phyloP scores from a whole-genome alignment of 1,140 invertebrate species.

The Papilio glaucus region DNA sequence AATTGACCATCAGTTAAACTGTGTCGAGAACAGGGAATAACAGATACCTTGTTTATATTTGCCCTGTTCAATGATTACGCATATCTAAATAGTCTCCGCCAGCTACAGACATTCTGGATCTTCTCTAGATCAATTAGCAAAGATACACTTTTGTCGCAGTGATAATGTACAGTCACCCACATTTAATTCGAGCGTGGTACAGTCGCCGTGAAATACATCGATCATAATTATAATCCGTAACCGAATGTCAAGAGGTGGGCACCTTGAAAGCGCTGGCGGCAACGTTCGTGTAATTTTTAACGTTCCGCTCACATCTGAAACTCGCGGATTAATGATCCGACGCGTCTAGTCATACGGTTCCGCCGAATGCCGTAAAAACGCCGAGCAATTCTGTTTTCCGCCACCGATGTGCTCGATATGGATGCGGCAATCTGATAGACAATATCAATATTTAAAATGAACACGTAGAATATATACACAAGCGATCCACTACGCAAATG shows the following conservation, averaged over 20 bases:
- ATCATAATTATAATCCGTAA: constrained; percentile 41
- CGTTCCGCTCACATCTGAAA: constrained; percentile 71
- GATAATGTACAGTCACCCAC: background rate
- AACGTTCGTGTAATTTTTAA: constrained; percentile 66
- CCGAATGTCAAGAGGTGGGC: constrained; percentile 22
- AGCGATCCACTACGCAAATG: too few relatives aligned
- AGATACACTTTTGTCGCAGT: too few relatives aligned
- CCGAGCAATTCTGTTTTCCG: constrained; percentile 73
- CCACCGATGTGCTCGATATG: constrained; percentile 41
- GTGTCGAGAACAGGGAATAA: too few relatives aligned
- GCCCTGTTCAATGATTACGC: too few relatives aligned
- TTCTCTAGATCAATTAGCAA: too few relatives aligned
- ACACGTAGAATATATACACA: too few relatives aligned
- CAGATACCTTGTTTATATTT: too few relatives aligned
- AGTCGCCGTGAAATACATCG: constrained; percentile 23
- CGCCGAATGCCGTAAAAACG: constrained; percentile 79
- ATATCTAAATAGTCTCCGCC: too few relatives aligned
- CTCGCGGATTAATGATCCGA: constrained; percentile 75
- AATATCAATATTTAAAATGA: too few relatives aligned
- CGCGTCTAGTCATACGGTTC: constrained; percentile 81
- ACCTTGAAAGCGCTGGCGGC: background rate
- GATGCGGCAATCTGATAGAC: constrained; percentile 49
- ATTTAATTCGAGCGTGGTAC: background rate
- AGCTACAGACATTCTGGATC: too few relatives aligned
- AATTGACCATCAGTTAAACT: too few relatives aligned